Percentiles rank a stretch among this genome's conserved stretches.
Conservation (phyloP, 2,888 invertebrate species). For the Gastrophysa polygoni region DNA sequence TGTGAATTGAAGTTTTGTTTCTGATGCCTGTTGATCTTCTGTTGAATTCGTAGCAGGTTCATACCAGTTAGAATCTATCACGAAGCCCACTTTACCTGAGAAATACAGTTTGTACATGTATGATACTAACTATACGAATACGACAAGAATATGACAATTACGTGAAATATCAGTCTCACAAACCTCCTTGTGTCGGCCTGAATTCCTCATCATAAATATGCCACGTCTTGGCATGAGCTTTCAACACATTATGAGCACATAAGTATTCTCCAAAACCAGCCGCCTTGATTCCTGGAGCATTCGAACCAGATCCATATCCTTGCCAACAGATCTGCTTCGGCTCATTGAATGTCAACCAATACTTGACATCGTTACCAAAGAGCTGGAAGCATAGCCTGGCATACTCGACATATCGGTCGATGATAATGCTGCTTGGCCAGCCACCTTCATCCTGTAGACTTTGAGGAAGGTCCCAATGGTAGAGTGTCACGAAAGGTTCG, state of each 20-base stretch:
- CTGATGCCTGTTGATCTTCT: conserved; percentile 22
- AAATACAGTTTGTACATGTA: too few species aligned
- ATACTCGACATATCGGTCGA: conserved; percentile 39
- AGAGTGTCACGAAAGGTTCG: conserved; percentile 62
- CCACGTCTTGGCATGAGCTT: conserved; percentile 59
- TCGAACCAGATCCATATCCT: conserved; percentile 27
- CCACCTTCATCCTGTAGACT: conserved; percentile 37
- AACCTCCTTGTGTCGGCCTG: conserved; percentile 43
- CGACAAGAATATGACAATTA: too few species aligned
- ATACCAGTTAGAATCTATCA: conserved; percentile 18
- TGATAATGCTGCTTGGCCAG: conserved; percentile 35
- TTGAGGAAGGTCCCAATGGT: conserved; percentile 64
- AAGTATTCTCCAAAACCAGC: conserved; percentile 58
- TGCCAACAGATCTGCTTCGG: conserved; percentile 34
- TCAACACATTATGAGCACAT: conserved; percentile 60
- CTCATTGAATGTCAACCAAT: conserved; percentile 45
- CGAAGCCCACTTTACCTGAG: conserved; percentile 25
- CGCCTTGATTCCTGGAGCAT: conserved; percentile 14
- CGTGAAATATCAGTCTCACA: not conserved
- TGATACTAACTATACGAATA: too few species aligned
- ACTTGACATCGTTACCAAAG: conserved; percentile 43
- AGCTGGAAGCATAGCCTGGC: conserved; percentile 38
- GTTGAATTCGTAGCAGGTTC: conserved; percentile 15
- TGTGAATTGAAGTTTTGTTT: conserved; percentile 21
- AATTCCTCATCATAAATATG: conserved; percentile 57